These are phyloP conservation scores for Lasiommata megera DNA, from an alignment of 2,888 invertebrate genomes.

Conservation along the genomic window DNA sequence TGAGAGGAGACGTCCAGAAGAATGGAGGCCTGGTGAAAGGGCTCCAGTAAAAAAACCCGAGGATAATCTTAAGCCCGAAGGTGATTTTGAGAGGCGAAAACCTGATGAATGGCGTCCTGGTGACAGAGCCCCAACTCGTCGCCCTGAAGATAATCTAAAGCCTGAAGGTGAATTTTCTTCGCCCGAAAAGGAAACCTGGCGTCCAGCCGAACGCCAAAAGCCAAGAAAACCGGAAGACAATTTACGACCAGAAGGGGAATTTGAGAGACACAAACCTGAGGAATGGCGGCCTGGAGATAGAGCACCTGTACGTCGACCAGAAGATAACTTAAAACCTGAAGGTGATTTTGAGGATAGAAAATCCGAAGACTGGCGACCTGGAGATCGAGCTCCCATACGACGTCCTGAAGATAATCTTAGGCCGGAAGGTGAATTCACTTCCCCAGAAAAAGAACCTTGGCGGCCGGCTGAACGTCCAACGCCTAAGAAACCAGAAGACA, in stretches of 20 bases:
- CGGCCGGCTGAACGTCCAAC: constrained; percentile 55
- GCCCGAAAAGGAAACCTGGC: constrained; percentile 54
- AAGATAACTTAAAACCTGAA: constrained; percentile 60
- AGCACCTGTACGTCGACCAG: constrained; percentile 54
- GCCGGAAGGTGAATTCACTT: constrained; percentile 72
- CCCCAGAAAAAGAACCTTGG: constrained; percentile 81
- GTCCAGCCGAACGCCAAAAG: constrained; percentile 55
- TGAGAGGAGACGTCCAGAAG: constrained; percentile 60
- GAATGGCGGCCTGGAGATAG: constrained; percentile 76
- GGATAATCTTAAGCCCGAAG: constrained; percentile 58
- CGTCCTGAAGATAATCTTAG: constrained; percentile 75
- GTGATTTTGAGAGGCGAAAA: constrained; percentile 54
- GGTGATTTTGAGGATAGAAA: constrained; percentile 53
- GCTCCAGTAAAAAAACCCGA: constrained; percentile 77
- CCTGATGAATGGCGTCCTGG: constrained; percentile 58
- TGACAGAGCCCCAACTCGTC: constrained; percentile 56
- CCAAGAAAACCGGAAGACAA: constrained; percentile 70
- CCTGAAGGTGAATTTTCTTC: constrained; percentile 65
- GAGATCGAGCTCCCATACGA: constrained; percentile 54
- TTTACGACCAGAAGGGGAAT: constrained; percentile 75
- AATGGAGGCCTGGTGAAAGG: constrained; percentile 76
- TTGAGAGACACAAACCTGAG: constrained; percentile 66
- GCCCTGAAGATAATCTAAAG: constrained; percentile 81
- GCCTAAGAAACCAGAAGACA: constrained; percentile 64
- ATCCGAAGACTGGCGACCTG: constrained; percentile 56